These are phyloP conservation scores for Urocynchramus pylzowi DNA, from an alignment of 2,113 vertebrate genomes.

Conservation along the genomic window DNA sequence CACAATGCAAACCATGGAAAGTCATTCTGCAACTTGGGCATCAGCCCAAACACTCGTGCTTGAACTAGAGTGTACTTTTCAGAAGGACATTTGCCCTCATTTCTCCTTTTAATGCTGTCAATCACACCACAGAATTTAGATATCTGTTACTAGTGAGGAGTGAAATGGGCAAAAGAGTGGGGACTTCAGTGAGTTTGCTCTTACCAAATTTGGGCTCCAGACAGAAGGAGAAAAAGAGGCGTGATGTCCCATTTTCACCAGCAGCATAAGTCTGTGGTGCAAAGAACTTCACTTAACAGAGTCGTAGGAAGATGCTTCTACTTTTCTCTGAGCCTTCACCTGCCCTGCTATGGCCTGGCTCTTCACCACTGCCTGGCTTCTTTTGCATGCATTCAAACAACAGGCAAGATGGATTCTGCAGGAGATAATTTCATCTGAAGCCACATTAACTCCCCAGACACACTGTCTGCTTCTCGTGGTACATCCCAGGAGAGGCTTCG, in stretches of 20 bases:
- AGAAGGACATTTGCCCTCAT: neutral
- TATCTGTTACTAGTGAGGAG: neutral
- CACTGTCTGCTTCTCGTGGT: conserved; percentile 24
- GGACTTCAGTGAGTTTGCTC: neutral
- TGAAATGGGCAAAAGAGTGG: neutral
- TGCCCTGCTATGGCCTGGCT: neutral
- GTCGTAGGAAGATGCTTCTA: neutral
- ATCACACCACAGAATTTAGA: neutral
- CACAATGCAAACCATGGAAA: neutral
- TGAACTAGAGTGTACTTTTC: neutral
- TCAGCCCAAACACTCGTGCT: neutral
- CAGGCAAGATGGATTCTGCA: neutral
- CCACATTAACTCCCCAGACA: conserved; percentile 40
- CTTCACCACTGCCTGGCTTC: neutral
- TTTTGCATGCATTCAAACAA: neutral
- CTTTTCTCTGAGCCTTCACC: neutral
- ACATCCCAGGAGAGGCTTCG: conserved; percentile 25
- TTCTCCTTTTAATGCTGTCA: neutral
- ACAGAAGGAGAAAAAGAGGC: neutral
- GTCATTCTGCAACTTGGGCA: neutral
- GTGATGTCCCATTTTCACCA: neutral
- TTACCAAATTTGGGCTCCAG: neutral
- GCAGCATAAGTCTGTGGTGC: fast-evolving
- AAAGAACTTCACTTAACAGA: neutral
- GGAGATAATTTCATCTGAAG: conserved; percentile 39